Base-by-base conservation (phyloP, 2,888 invertebrate genomes). In the Ophraella communa region DNA sequence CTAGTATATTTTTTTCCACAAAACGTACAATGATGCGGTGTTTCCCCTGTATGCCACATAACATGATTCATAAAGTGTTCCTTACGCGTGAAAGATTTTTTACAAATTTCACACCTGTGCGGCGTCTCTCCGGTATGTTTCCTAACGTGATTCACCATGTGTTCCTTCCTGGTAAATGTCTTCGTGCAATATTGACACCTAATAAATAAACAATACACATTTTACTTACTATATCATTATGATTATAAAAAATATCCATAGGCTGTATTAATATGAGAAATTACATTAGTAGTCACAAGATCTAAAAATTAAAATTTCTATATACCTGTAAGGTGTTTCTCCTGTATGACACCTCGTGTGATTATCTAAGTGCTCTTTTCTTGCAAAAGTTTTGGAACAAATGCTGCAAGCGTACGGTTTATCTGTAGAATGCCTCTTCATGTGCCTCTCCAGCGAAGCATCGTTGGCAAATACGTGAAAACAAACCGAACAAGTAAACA, bases 1-100 rank as follows among this genome's bases (percentile, higher is more conserved):
- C 94, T 88, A 72, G 93, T 93, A 83, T 93, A 94, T 83, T 93
- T 93, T 86, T 94, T 94, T 74, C 92, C 92, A 83, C 93, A 93
- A 76, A 92, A 89, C 82, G 90, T 90, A 82, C 94, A 94, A 82
- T 92, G 92, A 84, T 94, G 94, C 68, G 92, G 93, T 71, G 93
- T 93, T 84, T 93, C 93, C 80, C 93, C 93, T 73, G 90, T 89
- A 74, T 91, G 91, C 91, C 91, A 91, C 90, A 91, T 90, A 66
- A 91, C 90, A 76, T 91, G 91, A 80, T 91, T 91, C 89, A 90
- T 90, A 76, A 90, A 91, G 77, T 91, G 91, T 74, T 91, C 91
- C 76, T 91, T 91, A 67, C 91, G 83, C 3, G 91, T 91, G 80
- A 91, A 91, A 77, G 91, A 91, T 83, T 91, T 91, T 82, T 91